Evolutionary conservation across 2,113 vertebrate genomes (phyloP).

Genomic region (Peromyscus leucopus): DNA sequence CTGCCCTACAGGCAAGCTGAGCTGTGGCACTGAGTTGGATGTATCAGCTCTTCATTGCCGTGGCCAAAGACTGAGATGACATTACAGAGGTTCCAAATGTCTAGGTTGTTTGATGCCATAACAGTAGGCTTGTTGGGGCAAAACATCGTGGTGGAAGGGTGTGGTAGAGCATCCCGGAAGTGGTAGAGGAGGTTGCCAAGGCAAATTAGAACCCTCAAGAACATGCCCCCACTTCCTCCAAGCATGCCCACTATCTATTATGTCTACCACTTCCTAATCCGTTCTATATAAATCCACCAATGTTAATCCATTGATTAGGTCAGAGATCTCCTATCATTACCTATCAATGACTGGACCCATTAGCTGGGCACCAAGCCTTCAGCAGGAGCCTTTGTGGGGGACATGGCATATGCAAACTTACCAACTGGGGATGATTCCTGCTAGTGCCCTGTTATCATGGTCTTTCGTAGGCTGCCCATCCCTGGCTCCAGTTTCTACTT

Average conservation of each 20-base stretch:
- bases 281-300: background rate
- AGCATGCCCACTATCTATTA: background rate
- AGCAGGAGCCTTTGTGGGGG: background rate
- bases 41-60: background rate
- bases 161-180: background rate
- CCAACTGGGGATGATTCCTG: background rate
- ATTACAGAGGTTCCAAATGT: background rate
- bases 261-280: background rate
- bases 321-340: background rate
- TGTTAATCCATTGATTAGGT: background rate
- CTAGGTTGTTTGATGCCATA: background rate
- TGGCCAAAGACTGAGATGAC: background rate
- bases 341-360: background rate
- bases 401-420: background rate
- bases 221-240: background rate
- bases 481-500: background rate
- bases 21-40: background rate
- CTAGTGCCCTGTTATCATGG: accelerated
- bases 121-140: background rate
- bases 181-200: background rate
- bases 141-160: background rate
- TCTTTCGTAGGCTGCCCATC: background rate
- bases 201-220: background rate
- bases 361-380: background rate
- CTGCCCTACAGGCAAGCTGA: background rate